Percentiles rank a stretch among this genome's conserved stretches.
Evolutionary conservation across 2,797 vertebrate species (phyloP).

Genomic region (Caiman crocodilus): DNA sequence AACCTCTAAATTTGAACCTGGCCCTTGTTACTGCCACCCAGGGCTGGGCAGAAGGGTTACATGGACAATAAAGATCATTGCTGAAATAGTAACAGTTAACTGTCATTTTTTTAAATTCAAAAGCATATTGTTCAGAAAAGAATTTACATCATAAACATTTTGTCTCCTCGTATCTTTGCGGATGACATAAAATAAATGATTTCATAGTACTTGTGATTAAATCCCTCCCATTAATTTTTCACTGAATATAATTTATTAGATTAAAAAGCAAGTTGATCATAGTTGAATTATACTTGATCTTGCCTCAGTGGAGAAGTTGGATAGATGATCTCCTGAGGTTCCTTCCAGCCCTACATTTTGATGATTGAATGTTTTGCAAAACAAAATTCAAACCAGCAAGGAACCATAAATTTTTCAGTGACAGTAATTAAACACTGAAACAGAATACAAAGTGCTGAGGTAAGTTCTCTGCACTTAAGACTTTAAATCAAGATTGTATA

Average conservation of each 20-base stretch:
- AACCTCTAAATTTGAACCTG: no score
- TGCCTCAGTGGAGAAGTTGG: rapidly evolving
- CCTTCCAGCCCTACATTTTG: no score
- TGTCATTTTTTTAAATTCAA: background rate
- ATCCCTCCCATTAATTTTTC: background rate
- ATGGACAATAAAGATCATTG: background rate
- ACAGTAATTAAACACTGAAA: background rate
- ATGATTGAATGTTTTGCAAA: no score
- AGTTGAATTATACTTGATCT: background rate
- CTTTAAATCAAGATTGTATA: background rate
- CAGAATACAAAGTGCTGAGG: background rate
- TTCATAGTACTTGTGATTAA: background rate
- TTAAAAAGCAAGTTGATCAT: background rate
- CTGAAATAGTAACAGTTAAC: background rate
- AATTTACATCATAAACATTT: background rate
- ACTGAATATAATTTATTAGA: background rate
- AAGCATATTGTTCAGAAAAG: background rate
- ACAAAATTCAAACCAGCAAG: background rate
- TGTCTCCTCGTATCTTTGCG: background rate
- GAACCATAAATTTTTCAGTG: background rate
- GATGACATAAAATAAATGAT: background rate
- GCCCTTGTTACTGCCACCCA: no score
- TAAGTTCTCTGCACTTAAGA: background rate
- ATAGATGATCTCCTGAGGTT: no score
- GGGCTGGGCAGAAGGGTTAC: no score